These are phyloP conservation scores for Oeneis ivallda DNA, from an alignment of 2,888 invertebrate species.

Conservation along the genomic window DNA sequence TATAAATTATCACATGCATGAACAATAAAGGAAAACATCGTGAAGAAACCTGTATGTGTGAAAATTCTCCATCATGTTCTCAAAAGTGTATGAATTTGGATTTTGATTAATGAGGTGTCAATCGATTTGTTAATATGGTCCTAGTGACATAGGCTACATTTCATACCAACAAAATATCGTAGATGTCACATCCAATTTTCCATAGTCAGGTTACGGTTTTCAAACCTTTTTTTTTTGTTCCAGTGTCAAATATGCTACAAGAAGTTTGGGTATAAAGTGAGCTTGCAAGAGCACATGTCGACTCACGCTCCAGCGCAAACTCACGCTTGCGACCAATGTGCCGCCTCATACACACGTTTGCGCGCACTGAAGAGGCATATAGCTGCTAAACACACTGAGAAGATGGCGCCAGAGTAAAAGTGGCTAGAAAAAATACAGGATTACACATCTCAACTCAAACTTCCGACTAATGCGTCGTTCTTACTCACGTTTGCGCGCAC, in stretches of 20 bases:
- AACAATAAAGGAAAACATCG: too few relatives aligned
- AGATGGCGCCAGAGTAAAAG: background rate
- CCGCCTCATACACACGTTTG: constrained; percentile 58
- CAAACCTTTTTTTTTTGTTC: constrained; percentile 43
- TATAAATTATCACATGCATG: too few relatives aligned
- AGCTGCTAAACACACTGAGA: constrained; percentile 43
- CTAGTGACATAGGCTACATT: too few relatives aligned
- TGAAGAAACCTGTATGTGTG: too few relatives aligned
- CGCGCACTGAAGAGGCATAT: constrained; percentile 63
- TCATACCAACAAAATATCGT: too few relatives aligned
- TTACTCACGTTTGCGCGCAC: constrained; percentile 58
- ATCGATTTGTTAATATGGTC: too few relatives aligned
- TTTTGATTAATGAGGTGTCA: too few relatives aligned
- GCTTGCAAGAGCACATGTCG: constrained; percentile 65
- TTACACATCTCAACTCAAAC: constrained; percentile 41
- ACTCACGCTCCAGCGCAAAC: constrained; percentile 59
- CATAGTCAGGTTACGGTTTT: too few relatives aligned
- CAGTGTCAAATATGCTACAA: constrained; percentile 70
- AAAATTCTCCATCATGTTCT: too few relatives aligned
- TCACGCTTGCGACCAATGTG: constrained; percentile 58
- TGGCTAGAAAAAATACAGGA: background rate
- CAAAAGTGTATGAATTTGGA: too few relatives aligned
- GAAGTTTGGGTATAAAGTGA: constrained; percentile 70
- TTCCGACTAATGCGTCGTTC: constrained; percentile 60
- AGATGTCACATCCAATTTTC: too few relatives aligned